Conservation (phyloP, 35 echinoderm and acorn worm species). For the Heliocidaris erythrogramma region DNA sequence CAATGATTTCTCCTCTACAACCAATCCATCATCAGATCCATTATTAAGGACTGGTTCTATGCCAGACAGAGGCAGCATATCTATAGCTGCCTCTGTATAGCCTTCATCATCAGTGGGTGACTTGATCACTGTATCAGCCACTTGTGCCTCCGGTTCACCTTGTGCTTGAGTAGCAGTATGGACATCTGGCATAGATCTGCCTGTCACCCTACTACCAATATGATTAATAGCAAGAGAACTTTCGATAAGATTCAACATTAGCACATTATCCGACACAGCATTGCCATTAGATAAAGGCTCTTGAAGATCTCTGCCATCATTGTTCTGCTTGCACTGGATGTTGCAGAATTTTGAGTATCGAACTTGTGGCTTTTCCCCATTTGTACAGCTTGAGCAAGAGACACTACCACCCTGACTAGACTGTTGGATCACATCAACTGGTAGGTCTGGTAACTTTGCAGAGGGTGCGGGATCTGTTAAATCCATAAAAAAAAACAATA, state of each 20-base stretch:
- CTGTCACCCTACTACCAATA: not conserved
- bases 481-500: not conserved
- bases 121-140: not conserved
- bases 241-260: not conserved
- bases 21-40: not conserved
- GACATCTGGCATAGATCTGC: not conserved
- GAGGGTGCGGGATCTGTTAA: not conserved
- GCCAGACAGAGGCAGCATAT: not conserved
- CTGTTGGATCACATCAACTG: not conserved
- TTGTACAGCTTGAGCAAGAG: constrained; percentile 19
- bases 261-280: not conserved
- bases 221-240: not conserved
- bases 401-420: not conserved
- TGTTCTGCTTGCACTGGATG: not conserved
- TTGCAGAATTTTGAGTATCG: constrained; percentile 20
- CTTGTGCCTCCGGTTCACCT: not conserved
- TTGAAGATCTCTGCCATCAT: not conserved
- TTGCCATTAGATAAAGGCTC: not conserved
- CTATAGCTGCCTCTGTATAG: not conserved
- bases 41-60: not conserved
- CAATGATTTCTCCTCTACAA: not conserved
- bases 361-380: not conserved
- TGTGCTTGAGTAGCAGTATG: not conserved
- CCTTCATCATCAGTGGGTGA: not conserved
- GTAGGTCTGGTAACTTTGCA: constrained; percentile 2